Evolutionary conservation across 2,113 vertebrate genomes (phyloP), one percentile per base, ranked within the genome.

Genomic region (Sinosuthora webbiana): DNA sequence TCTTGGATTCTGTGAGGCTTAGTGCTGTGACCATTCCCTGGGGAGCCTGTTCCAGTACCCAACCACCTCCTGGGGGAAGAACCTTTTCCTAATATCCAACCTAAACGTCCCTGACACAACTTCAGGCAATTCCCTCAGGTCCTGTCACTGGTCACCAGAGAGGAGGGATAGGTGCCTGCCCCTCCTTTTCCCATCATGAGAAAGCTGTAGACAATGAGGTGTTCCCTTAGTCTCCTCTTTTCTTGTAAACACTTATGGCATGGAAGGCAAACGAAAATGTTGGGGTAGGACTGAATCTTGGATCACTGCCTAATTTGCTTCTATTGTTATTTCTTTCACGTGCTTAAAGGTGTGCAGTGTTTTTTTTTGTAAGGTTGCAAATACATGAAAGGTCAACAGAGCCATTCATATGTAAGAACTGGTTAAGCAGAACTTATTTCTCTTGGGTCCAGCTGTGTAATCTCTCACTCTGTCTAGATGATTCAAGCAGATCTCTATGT

Each of bases 301-400:
- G 5, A 60, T 37, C 23, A 22, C 22, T 3, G 41, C 2, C 15
- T 39, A 25, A n/a, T 52, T 68, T 70, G 4, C 4, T 84, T 87
- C 9, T 22, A 7, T 3, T 30, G 3, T 44, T 62, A 52, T n/a
- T 83, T 59, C 47, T 55, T 83, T 63, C 4, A 23, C 25, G 6
- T 31, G 5, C 19, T 35, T 16, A 19, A 68, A 74, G 8, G 5
- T 7, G 22, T 41, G 1, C 5, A 52, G 3, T 5, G 3, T 1
- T 19, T 83, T n/a, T 56, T 28, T 52, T 14, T 64, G 19, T 44
- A 2, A 4, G 2, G 3, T n/a, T 80, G 44, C 52, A 44, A 60
- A 65, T 21, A 37, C 1, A 8, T 6, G 19, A 31, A 75, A 50
- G 5, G 2, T 15, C 42, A 75, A n/a, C 15, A 67, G 16, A 1